A percentile compares a stretch with the other conserved stretches of the same genome.
These are phyloP conservation scores for Chorisops tibialis DNA, from an alignment of 2,888 invertebrate species.

Conservation along the genomic window DNA sequence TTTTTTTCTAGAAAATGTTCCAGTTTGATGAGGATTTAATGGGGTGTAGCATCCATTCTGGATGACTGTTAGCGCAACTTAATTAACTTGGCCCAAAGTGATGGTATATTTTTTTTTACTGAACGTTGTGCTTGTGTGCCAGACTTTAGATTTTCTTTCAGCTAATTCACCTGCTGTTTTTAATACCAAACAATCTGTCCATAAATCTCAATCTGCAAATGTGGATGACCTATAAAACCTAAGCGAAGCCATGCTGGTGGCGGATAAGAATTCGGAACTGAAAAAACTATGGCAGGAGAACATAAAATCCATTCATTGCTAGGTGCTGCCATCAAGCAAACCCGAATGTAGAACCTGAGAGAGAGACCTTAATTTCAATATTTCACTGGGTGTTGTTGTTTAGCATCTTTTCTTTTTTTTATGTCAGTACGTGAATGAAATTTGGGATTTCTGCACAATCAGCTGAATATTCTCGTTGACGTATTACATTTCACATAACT, in stretches of 20 bases:
- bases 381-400: slow-evolving; percentile 1
- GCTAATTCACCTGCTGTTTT: too few species aligned
- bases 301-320: slow-evolving; percentile 8
- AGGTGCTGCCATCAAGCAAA: neutral
- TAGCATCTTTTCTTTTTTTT: slow-evolving; percentile 4
- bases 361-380: slow-evolving; percentile 12
- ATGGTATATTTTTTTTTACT: too few species aligned
- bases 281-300: neutral
- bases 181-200: slow-evolving; percentile 1
- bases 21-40: too few species aligned
- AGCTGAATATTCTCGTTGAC: slow-evolving; percentile 14
- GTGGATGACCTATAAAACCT: slow-evolving; percentile 3
- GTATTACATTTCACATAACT: slow-evolving; percentile 24
- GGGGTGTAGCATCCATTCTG: too few species aligned
- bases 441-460: neutral
- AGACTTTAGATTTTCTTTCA: too few species aligned
- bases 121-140: too few species aligned
- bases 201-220: slow-evolving; percentile 13
- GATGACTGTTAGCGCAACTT: too few species aligned
- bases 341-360: neutral
- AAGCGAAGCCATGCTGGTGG: neutral
- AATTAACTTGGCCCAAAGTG: too few species aligned
- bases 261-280: neutral
- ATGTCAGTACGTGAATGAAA: slow-evolving; percentile 15
- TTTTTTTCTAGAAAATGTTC: too few species aligned